Evolutionary conservation across 2,113 vertebrate genomes (phyloP).

Genomic region (Sebastes fasciatus): DNA sequence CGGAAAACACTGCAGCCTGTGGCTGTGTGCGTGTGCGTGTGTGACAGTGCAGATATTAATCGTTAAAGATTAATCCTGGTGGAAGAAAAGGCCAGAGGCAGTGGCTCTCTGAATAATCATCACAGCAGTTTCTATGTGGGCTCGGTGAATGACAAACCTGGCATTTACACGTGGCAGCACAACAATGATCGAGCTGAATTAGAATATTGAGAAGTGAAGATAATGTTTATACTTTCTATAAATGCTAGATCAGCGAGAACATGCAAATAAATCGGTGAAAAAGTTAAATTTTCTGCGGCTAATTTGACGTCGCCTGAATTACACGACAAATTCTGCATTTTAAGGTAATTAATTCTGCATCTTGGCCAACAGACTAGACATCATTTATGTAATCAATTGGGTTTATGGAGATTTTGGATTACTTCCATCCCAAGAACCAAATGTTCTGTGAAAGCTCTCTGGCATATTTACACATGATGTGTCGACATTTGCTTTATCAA

Average conservation of each 20-base stretch:
- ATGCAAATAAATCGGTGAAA: not conserved
- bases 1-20: slow-evolving; percentile 27
- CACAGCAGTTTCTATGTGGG: slow-evolving; percentile 17
- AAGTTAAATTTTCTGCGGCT: not conserved
- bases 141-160: slow-evolving; percentile 53
- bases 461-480: slow-evolving; percentile 46
- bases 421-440: slow-evolving; percentile 26
- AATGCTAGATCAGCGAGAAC: not conserved
- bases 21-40: slow-evolving; percentile 7
- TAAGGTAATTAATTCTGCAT: slow-evolving; percentile 13
- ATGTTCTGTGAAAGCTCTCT: slow-evolving; percentile 47
- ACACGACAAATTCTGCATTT: not conserved
- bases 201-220: slow-evolving; percentile 11
- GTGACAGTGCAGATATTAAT: slow-evolving; percentile 29
- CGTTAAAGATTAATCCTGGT: slow-evolving; percentile 54
- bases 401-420: slow-evolving; percentile 55
- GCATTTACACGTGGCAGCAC: slow-evolving; percentile 54
- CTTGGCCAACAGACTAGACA: not conserved
- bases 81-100: slow-evolving; percentile 40
- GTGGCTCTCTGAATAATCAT: slow-evolving; percentile 52
- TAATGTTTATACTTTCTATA: not conserved
- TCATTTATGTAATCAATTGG: slow-evolving; percentile 30
- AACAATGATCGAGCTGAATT: slow-evolving; percentile 10
- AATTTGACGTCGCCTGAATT: slow-evolving; percentile 3
- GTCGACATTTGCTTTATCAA: slow-evolving; percentile 49